Base-by-base conservation (phyloP, 1,140 invertebrate genomes). In the Heliconius hewitsoni region DNA sequence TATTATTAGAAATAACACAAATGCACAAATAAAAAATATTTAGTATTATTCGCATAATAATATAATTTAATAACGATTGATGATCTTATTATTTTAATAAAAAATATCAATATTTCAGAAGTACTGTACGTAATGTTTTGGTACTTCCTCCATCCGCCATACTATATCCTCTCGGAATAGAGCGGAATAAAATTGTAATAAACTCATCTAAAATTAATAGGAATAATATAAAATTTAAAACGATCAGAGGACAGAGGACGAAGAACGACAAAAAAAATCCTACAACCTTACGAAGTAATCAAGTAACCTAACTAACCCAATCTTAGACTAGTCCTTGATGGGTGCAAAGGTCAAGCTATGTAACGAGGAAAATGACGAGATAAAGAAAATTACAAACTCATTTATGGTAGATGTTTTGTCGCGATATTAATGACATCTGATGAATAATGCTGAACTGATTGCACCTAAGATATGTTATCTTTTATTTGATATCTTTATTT, bases 351-450 rank as follows among this genome's bases (percentile, higher is more conserved):
- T 66, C 60, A 16, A 27, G 3, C 57, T 1, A 27, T 60, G 57
- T 66, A 30, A 66, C n/a, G 4, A 66, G 60, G 60, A 66, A 66
- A 66, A 66, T 11, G 23, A 66, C 60, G 23, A 27, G 23, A 66
- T 66, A 13, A 66, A 30, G 60, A 27, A 9, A 66, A 66, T 66
- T 66, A 66, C 60, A 66, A 60, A 66, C 60, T 30, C 60, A 30
- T 66, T 66, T 66, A 66, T 66, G 60, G 60, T 66, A 66, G 60
- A 30, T 66, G 8, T 4, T 60, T 13, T 66, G 60, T 66, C 60
- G 60, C 9, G 60, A 66, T 66, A 66, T 66, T 27, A n/a, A 66
- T 66, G 60, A 66, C 60, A 30, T 8, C 19, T 66, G 23, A 16
- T 30, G 9, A 66, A 4, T 66, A 30, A 30, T 66, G 23, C 3